Conservation (phyloP, 2,888 invertebrate species). For the Cheilosia soror region DNA sequence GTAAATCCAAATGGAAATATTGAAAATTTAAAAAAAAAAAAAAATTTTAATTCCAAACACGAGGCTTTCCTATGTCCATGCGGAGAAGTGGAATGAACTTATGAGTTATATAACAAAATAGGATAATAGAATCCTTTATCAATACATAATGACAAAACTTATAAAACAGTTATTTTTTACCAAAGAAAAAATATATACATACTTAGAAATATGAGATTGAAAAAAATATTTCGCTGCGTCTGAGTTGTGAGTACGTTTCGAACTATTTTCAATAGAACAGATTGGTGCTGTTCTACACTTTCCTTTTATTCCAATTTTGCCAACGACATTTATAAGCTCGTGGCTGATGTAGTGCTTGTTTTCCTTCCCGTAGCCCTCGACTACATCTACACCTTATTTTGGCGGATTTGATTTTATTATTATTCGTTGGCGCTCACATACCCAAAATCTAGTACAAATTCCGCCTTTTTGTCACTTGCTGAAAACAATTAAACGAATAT, state of each 20-base stretch:
- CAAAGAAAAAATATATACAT: slow-evolving; percentile 43
- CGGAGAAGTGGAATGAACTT: background rate
- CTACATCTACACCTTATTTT: slow-evolving; percentile 20
- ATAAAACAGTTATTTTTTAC: slow-evolving; percentile 20
- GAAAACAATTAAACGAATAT: background rate
- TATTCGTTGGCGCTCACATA: slow-evolving; percentile 13
- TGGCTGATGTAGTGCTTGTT: slow-evolving; percentile 44
- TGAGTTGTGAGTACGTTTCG: slow-evolving; percentile 58
- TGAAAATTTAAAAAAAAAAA: background rate
- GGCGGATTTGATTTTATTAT: slow-evolving; percentile 50
- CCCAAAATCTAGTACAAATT: slow-evolving; percentile 41
- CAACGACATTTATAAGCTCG: slow-evolving; percentile 45
- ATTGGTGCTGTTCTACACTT: slow-evolving; percentile 45
- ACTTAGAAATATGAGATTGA: slow-evolving; percentile 61
- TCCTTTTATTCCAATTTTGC: slow-evolving; percentile 48
- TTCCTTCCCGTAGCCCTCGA: slow-evolving; percentile 16
- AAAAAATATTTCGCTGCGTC: slow-evolving; percentile 53
- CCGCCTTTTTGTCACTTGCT: background rate
- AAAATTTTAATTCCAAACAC: slow-evolving; percentile 30
- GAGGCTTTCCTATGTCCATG: slow-evolving; percentile 18
- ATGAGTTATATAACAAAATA: slow-evolving; percentile 29
- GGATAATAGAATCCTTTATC: slow-evolving; percentile 7
- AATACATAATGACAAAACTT: slow-evolving; percentile 2
- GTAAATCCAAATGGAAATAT: background rate
- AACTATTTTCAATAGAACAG: slow-evolving; percentile 66